These are phyloP conservation scores for Achlya flavicornis DNA, from an alignment of 2,888 invertebrate genomes.

Conservation along the genomic window DNA sequence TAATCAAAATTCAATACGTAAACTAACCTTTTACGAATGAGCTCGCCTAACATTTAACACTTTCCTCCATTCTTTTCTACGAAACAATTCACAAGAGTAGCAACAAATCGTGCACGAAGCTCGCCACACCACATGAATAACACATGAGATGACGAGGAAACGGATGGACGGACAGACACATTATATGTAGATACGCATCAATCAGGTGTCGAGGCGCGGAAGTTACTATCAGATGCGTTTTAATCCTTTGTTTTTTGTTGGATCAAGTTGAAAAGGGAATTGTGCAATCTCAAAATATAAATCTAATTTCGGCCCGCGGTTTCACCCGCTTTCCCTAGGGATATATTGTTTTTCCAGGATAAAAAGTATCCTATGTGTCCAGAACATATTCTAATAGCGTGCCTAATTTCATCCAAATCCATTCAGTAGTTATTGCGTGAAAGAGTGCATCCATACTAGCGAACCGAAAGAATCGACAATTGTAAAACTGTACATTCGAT, in stretches of 20 bases:
- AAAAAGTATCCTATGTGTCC: too few species aligned
- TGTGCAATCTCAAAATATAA: neutral
- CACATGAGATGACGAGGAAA: conserved; percentile 46
- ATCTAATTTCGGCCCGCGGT: too few species aligned
- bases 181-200: conserved; percentile 16
- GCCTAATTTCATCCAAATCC: too few species aligned
- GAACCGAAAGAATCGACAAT: too few species aligned
- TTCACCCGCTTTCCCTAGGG: too few species aligned
- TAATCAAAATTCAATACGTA: too few species aligned
- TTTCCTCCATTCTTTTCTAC: neutral
- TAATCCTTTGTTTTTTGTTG: conserved; percentile 2
- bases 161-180: conserved; percentile 38
- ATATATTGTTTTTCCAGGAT: too few species aligned
- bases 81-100: neutral
- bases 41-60: neutral
- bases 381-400: too few species aligned
- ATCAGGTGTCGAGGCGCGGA: conserved; percentile 15
- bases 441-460: too few species aligned
- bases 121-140: conserved; percentile 39
- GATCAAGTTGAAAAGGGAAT: neutral
- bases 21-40: neutral
- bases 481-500: too few species aligned
- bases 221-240: neutral
- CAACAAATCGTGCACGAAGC: conserved; percentile 3
- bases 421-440: too few species aligned